Percentiles rank a stretch among this genome's conserved stretches.
These are phyloP conservation scores for Acanthopleura granulata DNA, from an alignment of 2,888 invertebrate species.

Conservation along the genomic window DNA sequence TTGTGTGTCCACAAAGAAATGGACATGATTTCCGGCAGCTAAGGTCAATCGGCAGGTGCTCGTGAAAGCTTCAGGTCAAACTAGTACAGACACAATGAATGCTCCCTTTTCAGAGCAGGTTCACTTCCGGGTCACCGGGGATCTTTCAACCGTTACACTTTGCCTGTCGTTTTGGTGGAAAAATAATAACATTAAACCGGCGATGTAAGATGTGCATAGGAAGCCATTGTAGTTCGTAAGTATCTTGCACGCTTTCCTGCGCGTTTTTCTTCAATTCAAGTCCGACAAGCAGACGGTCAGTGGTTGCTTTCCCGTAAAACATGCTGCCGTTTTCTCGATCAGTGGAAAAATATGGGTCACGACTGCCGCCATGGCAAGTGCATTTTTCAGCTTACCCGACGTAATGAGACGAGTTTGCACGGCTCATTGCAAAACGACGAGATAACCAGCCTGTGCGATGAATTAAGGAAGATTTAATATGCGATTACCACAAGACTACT, in stretches of 20 bases:
- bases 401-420: too few species aligned
- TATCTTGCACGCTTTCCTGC: neutral
- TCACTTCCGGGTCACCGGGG: slow-evolving; percentile 10
- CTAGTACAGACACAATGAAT: neutral
- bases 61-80: too few species aligned
- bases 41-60: too few species aligned
- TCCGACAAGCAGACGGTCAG: neutral
- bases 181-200: slow-evolving; percentile 3
- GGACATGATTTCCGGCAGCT: too few species aligned
- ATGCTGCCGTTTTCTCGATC: neutral
- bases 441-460: too few species aligned
- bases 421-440: too few species aligned
- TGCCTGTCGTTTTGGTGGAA: slow-evolving; percentile 5
- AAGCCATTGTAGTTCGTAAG: neutral
- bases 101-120: neutral
- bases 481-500: too few species aligned
- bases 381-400: too few species aligned
- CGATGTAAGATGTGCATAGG: neutral
- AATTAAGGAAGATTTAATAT: too few species aligned
- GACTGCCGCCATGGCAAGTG: neutral
- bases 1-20: too few species aligned
- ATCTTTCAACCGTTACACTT: slow-evolving; percentile 12
- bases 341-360: slow-evolving; percentile 6
- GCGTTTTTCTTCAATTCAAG: neutral
- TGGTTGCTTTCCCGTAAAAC: neutral